Conservation (phyloP, 2,888 invertebrate species). For the Micoletzkya japonica region DNA sequence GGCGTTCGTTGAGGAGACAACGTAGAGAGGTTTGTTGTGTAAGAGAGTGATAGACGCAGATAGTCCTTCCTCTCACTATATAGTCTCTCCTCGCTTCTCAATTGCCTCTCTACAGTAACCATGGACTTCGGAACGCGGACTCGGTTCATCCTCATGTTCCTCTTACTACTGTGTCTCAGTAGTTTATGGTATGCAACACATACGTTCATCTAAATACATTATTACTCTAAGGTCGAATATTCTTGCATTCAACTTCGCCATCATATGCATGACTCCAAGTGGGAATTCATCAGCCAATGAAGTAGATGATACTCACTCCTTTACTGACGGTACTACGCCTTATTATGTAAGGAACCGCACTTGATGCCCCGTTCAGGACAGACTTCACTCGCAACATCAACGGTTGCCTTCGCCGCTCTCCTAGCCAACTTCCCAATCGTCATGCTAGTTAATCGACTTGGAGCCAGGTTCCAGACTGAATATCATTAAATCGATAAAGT, state of each 20-base stretch:
- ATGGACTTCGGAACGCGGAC: conserved; percentile 49
- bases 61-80: too few relatives aligned
- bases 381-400: conserved; percentile 52
- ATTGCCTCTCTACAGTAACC: conserved; percentile 9
- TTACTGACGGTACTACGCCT: neutral
- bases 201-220: neutral
- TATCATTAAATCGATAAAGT: too few relatives aligned
- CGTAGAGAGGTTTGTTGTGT: too few relatives aligned
- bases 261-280: conserved; percentile 53
- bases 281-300: neutral
- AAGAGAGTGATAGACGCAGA: too few relatives aligned
- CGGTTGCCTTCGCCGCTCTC: conserved; percentile 58
- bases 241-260: conserved; percentile 61
- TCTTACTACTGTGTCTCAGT: conserved; percentile 58
- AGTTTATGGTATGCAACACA: conserved; percentile 47
- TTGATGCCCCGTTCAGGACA: conserved; percentile 35
- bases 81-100: too few relatives aligned
- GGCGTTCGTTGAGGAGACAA: too few relatives aligned
- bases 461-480: too few relatives aligned
- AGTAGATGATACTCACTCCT: conserved; percentile 4
- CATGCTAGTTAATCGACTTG: conserved; percentile 53
- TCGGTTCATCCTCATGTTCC: conserved; percentile 59
- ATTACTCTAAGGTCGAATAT: conserved; percentile 59
- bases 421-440: conserved; percentile 60
- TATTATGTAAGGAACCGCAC: neutral